phyloP scores from a whole-genome alignment of 2,113 vertebrate species.

The Mustelus asterias region DNA sequence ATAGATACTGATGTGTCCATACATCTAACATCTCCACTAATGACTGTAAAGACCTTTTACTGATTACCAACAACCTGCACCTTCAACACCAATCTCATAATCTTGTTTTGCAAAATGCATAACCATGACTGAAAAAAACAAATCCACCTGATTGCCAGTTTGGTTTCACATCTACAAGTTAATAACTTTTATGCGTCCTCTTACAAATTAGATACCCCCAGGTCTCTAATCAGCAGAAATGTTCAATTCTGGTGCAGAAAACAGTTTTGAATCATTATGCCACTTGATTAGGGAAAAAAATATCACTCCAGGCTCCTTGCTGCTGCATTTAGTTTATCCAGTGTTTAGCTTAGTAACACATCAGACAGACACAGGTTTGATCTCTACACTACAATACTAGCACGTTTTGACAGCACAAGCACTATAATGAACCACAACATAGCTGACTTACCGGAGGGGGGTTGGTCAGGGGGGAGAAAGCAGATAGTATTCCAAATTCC shows the following conservation, averaged over 20 bases:
- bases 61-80: not conserved
- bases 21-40: not conserved
- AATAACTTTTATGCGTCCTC: not conserved
- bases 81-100: not conserved
- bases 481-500: too few relatives aligned
- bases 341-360: not conserved
- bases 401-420: not conserved
- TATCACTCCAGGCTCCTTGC: not conserved
- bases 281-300: not conserved
- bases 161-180: not conserved
- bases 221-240: not conserved
- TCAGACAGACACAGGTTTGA: not conserved
- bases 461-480: not conserved
- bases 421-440: not conserved
- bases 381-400: not conserved
- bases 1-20: not conserved
- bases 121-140: not conserved
- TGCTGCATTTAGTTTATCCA: not conserved
- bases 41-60: not conserved
- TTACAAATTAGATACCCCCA: not conserved
- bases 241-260: not conserved
- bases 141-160: not conserved
- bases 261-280: not conserved
- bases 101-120: not conserved
- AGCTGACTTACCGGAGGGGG: not conserved